A percentile compares a stretch with the other conserved stretches of the same genome.
Evolutionary conservation across 2,797 vertebrate species (phyloP).

Genomic region (Argya squamiceps): DNA sequence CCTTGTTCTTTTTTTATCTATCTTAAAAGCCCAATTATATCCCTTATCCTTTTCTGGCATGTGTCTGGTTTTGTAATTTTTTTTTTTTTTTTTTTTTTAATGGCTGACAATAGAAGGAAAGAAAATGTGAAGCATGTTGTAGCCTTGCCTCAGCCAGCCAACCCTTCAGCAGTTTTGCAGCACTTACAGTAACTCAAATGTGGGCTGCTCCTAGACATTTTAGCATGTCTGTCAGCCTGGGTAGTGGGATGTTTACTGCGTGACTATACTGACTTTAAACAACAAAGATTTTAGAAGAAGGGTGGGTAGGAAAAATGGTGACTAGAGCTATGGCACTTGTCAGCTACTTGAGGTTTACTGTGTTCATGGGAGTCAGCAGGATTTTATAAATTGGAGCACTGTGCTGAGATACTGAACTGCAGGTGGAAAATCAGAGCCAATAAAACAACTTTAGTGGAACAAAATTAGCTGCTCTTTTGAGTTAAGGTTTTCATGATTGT

Average conservation of each 20-base stretch:
- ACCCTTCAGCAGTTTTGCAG: background rate
- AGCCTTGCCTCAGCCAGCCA: background rate
- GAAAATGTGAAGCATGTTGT: background rate
- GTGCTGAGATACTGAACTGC: background rate
- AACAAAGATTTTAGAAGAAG: background rate
- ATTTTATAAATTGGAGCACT: background rate
- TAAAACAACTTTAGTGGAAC: background rate
- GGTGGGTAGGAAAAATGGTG: background rate
- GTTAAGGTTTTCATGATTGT: background rate
- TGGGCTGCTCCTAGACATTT: conserved; percentile 2
- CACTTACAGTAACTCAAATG: background rate
- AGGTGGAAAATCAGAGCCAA: background rate
- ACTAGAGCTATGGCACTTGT: background rate
- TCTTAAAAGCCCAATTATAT: conserved; percentile 12
- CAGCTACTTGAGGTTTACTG: background rate
- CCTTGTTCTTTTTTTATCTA: conserved; percentile 54
- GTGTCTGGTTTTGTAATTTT: conserved; percentile 6
- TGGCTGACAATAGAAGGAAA: conserved; percentile 59
- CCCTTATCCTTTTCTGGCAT: conserved; percentile 22
- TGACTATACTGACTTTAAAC: background rate
- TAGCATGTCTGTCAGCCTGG: background rate
- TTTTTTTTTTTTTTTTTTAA: background rate
- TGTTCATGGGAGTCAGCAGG: background rate
- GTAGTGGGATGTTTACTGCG: background rate
- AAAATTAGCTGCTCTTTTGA: background rate